Evolutionary conservation across 2,888 invertebrate species (phyloP).

Genomic region (Lasioglossum figueresi): DNA sequence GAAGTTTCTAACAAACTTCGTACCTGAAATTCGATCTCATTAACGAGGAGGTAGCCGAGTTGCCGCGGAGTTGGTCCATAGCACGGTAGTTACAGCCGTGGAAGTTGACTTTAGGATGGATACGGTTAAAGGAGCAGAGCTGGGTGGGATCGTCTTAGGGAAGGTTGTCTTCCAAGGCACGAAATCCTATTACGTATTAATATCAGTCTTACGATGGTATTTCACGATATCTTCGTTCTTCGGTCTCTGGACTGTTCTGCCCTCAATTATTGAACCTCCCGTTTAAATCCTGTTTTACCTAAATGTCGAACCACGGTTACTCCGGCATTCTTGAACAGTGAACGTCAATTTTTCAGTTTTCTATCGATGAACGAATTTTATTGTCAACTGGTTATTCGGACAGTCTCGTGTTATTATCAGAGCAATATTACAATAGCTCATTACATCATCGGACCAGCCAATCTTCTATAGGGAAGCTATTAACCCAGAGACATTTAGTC

Average conservation of each 20-base stretch:
- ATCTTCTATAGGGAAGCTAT: constrained; percentile 47
- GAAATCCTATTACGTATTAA: constrained; percentile 57
- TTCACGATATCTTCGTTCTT: constrained; percentile 20
- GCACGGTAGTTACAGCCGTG: constrained; percentile 43
- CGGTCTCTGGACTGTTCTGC: not conserved
- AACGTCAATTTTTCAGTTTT: not conserved
- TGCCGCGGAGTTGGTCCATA: constrained; percentile 53
- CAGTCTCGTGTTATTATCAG: not conserved
- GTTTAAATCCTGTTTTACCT: not conserved
- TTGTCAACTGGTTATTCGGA: not conserved
- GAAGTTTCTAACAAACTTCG: constrained; percentile 57
- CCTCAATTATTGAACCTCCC: not conserved
- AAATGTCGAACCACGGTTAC: not conserved
- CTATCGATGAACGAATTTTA: not conserved
- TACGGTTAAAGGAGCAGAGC: constrained; percentile 42
- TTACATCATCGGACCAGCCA: constrained; percentile 39
- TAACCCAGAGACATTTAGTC: constrained; percentile 62
- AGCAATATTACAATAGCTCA: constrained; percentile 14
- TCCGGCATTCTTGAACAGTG: not conserved
- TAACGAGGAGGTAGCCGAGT: constrained; percentile 51
- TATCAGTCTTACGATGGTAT: constrained; percentile 41
- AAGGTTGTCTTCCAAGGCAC: constrained; percentile 35
- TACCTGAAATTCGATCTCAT: constrained; percentile 65
- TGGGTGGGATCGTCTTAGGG: constrained; percentile 41
- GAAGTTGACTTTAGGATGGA: constrained; percentile 58